phyloP scores from a whole-genome alignment of 2,113 vertebrate species.

The Archocentrus centrarchus region DNA sequence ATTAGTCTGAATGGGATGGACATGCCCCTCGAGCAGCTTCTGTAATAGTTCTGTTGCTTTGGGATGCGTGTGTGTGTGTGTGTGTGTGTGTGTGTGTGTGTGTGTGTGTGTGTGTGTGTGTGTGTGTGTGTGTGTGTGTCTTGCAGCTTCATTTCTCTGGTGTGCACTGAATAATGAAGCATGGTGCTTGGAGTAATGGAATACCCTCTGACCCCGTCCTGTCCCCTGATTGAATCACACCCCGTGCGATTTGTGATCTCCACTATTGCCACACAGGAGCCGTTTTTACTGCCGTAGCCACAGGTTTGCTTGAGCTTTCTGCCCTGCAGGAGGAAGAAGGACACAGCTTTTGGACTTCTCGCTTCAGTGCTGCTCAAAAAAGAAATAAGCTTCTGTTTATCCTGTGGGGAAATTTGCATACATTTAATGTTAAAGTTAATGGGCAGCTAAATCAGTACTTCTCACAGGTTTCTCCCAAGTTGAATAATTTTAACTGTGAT shows the following conservation, averaged over 20 bases:
- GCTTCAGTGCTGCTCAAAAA: conserved; percentile 17
- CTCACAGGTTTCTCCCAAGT: conserved; percentile 7
- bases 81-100: neutral
- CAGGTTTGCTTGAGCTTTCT: neutral
- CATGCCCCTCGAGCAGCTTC: conserved; percentile 15
- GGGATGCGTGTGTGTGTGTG: conserved; percentile 1
- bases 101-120: neutral
- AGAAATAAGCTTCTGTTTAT: neutral
- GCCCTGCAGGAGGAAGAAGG: neutral
- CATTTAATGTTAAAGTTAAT: conserved; percentile 12
- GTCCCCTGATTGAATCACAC: conserved; percentile 31
- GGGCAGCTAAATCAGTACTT: conserved; percentile 13
- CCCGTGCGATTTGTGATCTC: neutral
- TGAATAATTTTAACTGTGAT: neutral
- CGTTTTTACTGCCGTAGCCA: neutral
- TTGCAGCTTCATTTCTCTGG: conserved; percentile 40
- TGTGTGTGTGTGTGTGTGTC: neutral
- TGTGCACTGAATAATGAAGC: conserved; percentile 62
- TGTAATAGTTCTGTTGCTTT: conserved; percentile 51
- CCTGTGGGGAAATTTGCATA: conserved; percentile 5
- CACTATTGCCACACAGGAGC: neutral
- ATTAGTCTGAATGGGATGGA: conserved; percentile 17
- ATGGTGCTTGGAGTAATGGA: conserved; percentile 39
- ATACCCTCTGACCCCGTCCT: conserved; percentile 31
- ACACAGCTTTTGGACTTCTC: conserved; percentile 11